Base-by-base conservation (phyloP, 1,140 invertebrate species). In the Augochlora pura region DNA sequence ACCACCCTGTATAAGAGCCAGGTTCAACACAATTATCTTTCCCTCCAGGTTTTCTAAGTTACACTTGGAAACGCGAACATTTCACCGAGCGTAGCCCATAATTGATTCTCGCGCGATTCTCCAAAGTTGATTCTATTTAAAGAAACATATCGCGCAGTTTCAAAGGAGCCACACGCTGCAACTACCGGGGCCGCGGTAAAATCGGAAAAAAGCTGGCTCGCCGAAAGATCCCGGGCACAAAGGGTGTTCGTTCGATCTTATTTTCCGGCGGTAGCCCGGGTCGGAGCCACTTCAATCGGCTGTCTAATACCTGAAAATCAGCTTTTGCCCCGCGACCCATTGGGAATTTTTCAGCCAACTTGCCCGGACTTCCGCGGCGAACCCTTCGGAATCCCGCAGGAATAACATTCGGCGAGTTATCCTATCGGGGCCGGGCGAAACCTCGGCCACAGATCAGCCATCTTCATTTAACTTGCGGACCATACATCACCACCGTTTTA, bases 361-460 rank as follows among this genome's bases (percentile, higher is more conserved):
- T 32, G 39, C 27, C 18, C 32, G 4, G 57, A 12, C 21, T 42
- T 16, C 49, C n/a, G 23, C 14, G 21, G 27, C 32, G 54, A 76
- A 57, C 46, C 42, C 52, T 59, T 46, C 32, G 46, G 18, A 71
- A 77, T 78, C 60, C 69, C 59, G 23, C 10, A 10, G 46, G 62
- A 38, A 78, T 72, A 72, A 71, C 62, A 72, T 78, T 78, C 69
- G 42, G 12, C 59, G 60, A 64, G 76, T 71, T 71, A 71, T 70
- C 76, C 67, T 72, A 57, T 78, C 76, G 60, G 76, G 70, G 70
- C 18, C 18, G 39, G n/a, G 18, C 64, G 65, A 60, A 76, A 76
- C 74, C 64, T 62, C 39, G 68, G 49, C 60, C 46, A 57, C 68
- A 21, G 76, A 72, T 78, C 76, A 72, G 68, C 68, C 60, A 71